phyloP scores from a whole-genome alignment of 2,113 vertebrate species.

The Platysternon megacephalum region DNA sequence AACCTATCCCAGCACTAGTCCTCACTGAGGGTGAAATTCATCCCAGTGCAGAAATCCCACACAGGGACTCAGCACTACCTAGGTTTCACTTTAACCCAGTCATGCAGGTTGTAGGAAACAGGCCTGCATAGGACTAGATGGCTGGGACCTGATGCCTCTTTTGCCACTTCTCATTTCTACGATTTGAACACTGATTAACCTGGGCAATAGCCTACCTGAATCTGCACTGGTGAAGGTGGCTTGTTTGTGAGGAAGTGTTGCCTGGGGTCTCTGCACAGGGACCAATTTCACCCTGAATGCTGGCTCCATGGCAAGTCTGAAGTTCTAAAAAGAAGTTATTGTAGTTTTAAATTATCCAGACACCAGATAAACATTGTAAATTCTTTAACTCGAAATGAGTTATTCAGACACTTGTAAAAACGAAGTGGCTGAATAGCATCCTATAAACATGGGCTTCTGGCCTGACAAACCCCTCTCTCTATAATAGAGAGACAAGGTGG shows the following conservation, averaged over 20 bases:
- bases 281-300: neutral
- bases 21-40: neutral
- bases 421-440: neutral
- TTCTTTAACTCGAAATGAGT: neutral
- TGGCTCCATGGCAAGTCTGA: neutral
- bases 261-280: neutral
- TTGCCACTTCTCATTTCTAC: neutral
- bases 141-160: neutral
- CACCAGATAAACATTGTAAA: neutral
- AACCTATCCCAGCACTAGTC: fast-evolving
- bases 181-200: neutral
- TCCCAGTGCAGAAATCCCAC: neutral
- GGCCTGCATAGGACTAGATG: neutral
- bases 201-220: neutral
- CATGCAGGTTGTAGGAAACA: neutral
- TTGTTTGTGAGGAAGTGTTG: neutral
- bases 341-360: neutral
- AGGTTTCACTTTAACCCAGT: neutral
- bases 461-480: neutral
- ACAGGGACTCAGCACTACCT: neutral
- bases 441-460: neutral
- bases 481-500: neutral
- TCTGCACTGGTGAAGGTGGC: neutral
- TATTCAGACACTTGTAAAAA: neutral
- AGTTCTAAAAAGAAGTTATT: neutral